Evolutionary conservation across 2,797 vertebrate genomes (phyloP).

Genomic region (Oreortyx pictus): DNA sequence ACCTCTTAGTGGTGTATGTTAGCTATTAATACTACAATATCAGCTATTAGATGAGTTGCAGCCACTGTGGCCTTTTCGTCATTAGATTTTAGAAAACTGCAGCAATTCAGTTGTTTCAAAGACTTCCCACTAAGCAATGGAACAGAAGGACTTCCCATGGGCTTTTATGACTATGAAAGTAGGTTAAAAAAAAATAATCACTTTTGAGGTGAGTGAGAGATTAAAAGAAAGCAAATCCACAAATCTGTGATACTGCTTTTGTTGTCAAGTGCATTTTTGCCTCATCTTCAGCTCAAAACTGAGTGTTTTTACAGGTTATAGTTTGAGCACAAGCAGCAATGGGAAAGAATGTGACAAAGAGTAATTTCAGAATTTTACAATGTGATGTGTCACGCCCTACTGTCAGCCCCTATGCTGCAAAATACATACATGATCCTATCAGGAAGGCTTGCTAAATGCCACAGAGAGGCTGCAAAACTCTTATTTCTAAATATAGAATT

Average conservation of each 20-base stretch:
- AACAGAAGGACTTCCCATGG: background rate
- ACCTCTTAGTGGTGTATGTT: background rate
- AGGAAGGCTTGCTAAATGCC: background rate
- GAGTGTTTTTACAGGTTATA: background rate
- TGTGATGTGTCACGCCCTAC: background rate
- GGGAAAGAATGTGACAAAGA: background rate
- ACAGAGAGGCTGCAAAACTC: background rate
- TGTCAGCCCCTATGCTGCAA: background rate
- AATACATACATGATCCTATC: rapidly evolving
- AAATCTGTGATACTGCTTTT: background rate
- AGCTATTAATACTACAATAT: background rate
- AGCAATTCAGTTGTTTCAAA: background rate
- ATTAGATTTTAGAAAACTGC: background rate
- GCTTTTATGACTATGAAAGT: background rate
- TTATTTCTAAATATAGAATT: background rate
- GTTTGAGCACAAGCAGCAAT: background rate
- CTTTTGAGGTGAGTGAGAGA: background rate
- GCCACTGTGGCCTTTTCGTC: background rate
- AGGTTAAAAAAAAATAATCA: background rate
- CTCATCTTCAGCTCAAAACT: background rate
- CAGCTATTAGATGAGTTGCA: background rate
- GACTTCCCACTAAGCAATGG: background rate
- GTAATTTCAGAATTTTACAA: background rate
- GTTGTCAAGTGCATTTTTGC: background rate
- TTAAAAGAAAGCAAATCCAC: background rate